Base-by-base conservation (phyloP, 2,113 vertebrate genomes). In the Aix galericulata region DNA sequence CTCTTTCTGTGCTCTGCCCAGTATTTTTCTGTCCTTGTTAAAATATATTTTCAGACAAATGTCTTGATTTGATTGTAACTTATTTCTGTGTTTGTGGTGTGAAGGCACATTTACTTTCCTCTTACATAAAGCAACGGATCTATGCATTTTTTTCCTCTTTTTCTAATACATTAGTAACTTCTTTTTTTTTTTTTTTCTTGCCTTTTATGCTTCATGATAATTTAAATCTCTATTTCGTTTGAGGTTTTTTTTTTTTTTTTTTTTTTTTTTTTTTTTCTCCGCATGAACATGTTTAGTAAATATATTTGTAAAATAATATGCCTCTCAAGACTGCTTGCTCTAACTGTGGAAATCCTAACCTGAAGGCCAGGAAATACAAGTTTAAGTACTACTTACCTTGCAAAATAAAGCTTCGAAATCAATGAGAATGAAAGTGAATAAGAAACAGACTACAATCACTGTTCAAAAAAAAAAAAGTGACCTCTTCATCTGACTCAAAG, bases 361-460 rank as follows among this genome's bases (percentile, higher is more conserved):
- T 69, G 63, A 52, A 83, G 86, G 85, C 48, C 76, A 74, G 82
- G 58, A 95, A 89, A 88, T 78, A 71, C 31, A 94, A 58, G 59
- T 91, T 56, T 86, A 89, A 95, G 84, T 83, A 62, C 53, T 44
- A 44, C 59, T 95, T 95, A 88, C 48, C 25, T 79, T 52, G 11
- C 40, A 92, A 91, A 97, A 76, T 75, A 64, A 92, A 69, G 13
- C 82, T 95, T 69, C 50, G 62, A 95, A 96, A 86, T 42, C 32
- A 83, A 18, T 18, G 25, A 86, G 59, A 75, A 75, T 64, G 78
- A 46, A 96, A 94, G 52, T 0, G 1, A 78, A 62, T 53, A 46
- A 21, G 62, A 81, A 82, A 69, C 17, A 85, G 21, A 32, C 48
- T 82, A 63, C n/a, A 60, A 56, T 66, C 13, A 7, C 40, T 84